A percentile compares a stretch with the other conserved stretches of the same genome.
phyloP scores from a whole-genome alignment of 1,140 invertebrate genomes.

The Drosophila tani region DNA sequence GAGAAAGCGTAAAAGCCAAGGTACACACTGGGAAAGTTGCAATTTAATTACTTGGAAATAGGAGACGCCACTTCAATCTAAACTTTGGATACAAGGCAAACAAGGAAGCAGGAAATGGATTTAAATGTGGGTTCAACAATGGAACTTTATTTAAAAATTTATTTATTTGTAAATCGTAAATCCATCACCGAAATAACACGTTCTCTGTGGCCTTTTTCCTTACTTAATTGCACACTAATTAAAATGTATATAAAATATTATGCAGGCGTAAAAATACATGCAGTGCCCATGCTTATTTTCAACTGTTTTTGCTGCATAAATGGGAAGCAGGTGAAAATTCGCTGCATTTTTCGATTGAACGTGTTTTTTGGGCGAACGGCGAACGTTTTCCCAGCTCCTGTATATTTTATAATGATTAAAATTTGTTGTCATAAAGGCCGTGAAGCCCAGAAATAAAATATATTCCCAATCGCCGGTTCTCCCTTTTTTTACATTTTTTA shows the following conservation, averaged over 20 bases:
- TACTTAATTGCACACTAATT: constrained; percentile 46
- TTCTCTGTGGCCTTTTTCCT: neutral
- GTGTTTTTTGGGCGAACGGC: constrained; percentile 20
- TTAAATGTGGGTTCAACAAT: neutral
- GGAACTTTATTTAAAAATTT: neutral
- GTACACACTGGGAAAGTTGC: neutral
- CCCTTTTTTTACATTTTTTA: constrained; percentile 5
- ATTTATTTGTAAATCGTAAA: neutral
- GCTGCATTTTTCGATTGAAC: constrained; percentile 35
- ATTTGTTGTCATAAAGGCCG: constrained; percentile 41
- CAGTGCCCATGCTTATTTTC: neutral
- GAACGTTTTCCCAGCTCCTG: constrained; percentile 18
- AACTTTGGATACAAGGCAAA: neutral
- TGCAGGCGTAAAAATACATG: constrained; percentile 15
- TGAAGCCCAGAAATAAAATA: constrained; percentile 6
- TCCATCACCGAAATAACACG: constrained; percentile 6
- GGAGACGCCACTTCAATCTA: neutral
- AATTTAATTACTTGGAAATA: constrained; percentile 22
- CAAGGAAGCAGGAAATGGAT: neutral
- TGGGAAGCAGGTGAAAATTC: constrained; percentile 27
- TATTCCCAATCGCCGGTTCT: neutral
- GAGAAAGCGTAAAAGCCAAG: neutral
- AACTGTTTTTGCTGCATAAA: constrained; percentile 29
- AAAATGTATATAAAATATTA: constrained; percentile 42
- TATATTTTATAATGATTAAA: constrained; percentile 60